phyloP scores from a whole-genome alignment of 1,140 invertebrate species.

The Pseudomyrmex concolor region DNA sequence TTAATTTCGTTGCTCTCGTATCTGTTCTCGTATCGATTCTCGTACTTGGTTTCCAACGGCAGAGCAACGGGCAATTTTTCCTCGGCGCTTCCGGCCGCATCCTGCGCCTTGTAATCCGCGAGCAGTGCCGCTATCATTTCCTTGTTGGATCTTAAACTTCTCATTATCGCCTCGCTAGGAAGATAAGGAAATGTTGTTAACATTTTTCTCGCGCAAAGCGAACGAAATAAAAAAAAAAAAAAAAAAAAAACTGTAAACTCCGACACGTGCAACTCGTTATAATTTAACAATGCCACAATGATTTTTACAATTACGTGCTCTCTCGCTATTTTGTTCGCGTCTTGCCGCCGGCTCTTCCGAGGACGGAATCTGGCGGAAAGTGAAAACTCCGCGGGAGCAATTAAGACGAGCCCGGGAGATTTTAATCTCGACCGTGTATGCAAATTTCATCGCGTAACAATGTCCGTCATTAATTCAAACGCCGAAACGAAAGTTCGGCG shows the following conservation, averaged over 20 bases:
- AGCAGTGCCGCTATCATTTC: slow-evolving; percentile 89
- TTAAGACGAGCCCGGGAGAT: slow-evolving; percentile 48
- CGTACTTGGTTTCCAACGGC: slow-evolving; percentile 70
- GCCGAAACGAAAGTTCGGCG: slow-evolving; percentile 51
- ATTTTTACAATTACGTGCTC: background rate
- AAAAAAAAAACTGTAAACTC: too few relatives aligned
- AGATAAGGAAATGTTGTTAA: slow-evolving; percentile 39
- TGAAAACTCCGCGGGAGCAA: slow-evolving; percentile 46
- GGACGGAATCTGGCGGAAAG: slow-evolving; percentile 29
- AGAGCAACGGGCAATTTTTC: slow-evolving; percentile 61
- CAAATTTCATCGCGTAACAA: slow-evolving; percentile 50
- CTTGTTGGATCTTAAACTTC: slow-evolving; percentile 89
- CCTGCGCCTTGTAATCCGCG: slow-evolving; percentile 86
- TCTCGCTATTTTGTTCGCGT: background rate
- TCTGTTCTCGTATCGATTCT: slow-evolving; percentile 75
- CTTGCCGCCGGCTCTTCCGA: background rate
- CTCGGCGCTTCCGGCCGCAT: slow-evolving; percentile 64
- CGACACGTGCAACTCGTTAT: too few relatives aligned
- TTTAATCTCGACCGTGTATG: slow-evolving; percentile 45
- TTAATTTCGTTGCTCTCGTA: slow-evolving; percentile 83
- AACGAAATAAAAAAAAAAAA: background rate
- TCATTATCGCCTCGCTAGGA: slow-evolving; percentile 90
- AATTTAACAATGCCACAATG: too few relatives aligned
- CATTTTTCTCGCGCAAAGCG: slow-evolving; percentile 21
- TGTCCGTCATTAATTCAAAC: slow-evolving; percentile 56